These are phyloP conservation scores for Leptosomus discolor DNA, from an alignment of 2,113 vertebrate genomes.

Conservation along the genomic window DNA sequence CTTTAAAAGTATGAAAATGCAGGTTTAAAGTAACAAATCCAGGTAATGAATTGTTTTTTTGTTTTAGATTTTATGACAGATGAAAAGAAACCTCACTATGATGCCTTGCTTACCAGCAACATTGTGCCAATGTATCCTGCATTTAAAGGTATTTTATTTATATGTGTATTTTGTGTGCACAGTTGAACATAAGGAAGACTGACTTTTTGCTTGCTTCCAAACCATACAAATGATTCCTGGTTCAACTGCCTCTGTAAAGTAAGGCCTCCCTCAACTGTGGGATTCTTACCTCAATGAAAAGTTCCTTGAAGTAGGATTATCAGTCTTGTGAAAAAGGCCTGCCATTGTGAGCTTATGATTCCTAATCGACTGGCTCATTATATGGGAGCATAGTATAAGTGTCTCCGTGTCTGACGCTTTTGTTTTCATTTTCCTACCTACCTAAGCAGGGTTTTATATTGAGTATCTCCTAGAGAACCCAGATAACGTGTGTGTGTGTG, in stretches of 20 bases:
- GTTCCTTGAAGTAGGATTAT: background rate
- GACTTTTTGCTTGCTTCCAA: background rate
- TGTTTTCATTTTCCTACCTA: background rate
- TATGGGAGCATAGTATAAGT: background rate
- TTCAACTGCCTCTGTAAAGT: background rate
- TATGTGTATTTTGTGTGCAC: background rate
- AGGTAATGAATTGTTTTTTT: background rate
- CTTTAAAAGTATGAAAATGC: background rate
- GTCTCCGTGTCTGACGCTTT: background rate
- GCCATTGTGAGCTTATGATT: background rate
- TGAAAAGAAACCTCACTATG: constrained; percentile 51
- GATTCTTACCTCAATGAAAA: background rate
- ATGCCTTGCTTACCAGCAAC: constrained; percentile 76
- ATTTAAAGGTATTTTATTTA: constrained; percentile 76
- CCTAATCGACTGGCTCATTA: background rate
- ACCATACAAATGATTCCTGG: background rate
- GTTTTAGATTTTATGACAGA: constrained; percentile 64
- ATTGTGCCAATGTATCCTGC: constrained; percentile 80
- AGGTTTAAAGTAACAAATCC: background rate
- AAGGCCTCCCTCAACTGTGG: background rate
- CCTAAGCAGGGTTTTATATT: background rate
- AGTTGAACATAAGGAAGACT: background rate
- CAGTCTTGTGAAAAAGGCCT: background rate
- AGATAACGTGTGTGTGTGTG: background rate
- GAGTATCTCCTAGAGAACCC: background rate